Evolutionary conservation across 2,797 vertebrate species (phyloP).

Genomic region (Liasis olivaceus): DNA sequence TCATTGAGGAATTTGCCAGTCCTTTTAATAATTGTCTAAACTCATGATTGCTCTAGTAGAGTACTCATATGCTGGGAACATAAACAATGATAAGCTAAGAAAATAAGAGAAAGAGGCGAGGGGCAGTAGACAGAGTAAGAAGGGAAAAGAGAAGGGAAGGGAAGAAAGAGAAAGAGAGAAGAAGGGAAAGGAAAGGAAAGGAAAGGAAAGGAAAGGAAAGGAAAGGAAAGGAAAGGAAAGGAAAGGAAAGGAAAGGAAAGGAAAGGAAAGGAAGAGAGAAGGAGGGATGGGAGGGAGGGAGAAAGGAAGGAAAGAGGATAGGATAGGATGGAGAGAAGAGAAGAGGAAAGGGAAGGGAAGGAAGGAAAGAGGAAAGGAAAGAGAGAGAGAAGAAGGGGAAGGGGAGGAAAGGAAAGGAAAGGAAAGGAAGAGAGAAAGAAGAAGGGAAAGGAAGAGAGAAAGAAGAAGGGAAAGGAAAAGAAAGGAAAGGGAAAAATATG

Average conservation of each 20-base stretch:
- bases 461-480: no score
- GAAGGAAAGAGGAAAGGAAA: no score
- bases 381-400: no score
- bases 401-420: background rate
- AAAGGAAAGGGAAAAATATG: background rate
- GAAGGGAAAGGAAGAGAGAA: no score
- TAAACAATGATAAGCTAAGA: background rate
- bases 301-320: no score
- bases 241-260: no score
- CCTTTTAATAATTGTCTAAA: background rate
- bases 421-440: fast-evolving
- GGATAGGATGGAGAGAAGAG: background rate
- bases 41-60: background rate
- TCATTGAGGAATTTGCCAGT: background rate
- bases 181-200: background rate
- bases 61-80: background rate
- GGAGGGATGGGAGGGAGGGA: background rate
- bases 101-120: background rate
- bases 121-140: background rate
- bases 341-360: background rate
- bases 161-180: no score
- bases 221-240: no score
- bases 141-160: background rate
- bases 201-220: background rate
- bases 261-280: background rate